Evolutionary conservation across 2,113 vertebrate genomes (phyloP).

Genomic region (Riparia riparia): DNA sequence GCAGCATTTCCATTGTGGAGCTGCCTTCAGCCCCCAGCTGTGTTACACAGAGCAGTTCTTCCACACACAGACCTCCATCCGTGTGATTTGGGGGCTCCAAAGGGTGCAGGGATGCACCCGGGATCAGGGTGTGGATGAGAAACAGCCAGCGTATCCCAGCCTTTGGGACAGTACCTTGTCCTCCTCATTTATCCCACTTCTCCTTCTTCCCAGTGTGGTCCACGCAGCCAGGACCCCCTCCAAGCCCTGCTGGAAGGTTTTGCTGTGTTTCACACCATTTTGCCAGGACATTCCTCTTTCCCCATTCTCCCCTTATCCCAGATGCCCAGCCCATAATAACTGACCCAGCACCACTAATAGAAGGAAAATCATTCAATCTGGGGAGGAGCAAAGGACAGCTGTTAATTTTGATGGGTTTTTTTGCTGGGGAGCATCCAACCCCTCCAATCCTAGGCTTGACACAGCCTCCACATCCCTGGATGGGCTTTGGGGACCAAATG

Average conservation of each 20-base stretch:
- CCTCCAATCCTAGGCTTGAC: not conserved
- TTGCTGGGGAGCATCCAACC: not conserved
- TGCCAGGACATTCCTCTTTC: not conserved
- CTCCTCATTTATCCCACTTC: not conserved
- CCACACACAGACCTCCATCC: accelerated
- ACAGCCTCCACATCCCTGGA: not conserved
- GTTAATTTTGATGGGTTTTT: slow-evolving; percentile 58
- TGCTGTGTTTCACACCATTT: not conserved
- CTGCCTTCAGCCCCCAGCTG: not conserved
- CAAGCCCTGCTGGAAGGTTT: not conserved
- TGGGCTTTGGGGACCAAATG: not conserved
- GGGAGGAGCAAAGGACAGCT: not conserved
- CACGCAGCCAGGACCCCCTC: not conserved
- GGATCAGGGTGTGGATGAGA: not conserved
- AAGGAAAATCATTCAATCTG: not conserved
- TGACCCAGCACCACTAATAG: slow-evolving; percentile 45
- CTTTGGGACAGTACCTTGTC: not conserved
- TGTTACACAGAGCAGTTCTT: not conserved
- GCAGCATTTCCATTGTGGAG: accelerated
- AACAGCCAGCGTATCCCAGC: accelerated
- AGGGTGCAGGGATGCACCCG: too few species aligned
- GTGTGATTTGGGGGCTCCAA: accelerated
- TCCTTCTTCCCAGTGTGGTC: not conserved
- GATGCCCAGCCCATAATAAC: not conserved
- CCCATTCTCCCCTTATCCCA: not conserved